Percentiles rank a stretch among this genome's conserved stretches.
Evolutionary conservation across 2,113 vertebrate genomes (phyloP).

Genomic region (Oreochromis spilurus): DNA sequence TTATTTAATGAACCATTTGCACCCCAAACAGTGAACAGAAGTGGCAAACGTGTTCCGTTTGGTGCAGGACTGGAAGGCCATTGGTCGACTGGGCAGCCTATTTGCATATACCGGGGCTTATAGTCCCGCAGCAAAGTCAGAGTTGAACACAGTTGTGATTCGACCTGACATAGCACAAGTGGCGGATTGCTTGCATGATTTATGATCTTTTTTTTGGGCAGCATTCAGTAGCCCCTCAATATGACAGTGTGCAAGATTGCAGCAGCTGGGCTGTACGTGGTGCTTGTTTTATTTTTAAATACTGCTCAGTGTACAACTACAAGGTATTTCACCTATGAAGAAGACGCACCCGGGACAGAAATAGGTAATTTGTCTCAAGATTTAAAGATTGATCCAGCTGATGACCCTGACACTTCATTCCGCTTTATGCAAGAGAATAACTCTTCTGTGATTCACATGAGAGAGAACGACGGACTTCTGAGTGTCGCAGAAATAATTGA

Average conservation of each 20-base stretch:
- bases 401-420: conserved; percentile 59
- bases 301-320: conserved; percentile 40
- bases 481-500: conserved; percentile 68
- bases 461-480: conserved; percentile 70
- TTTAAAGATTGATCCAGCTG: conserved; percentile 58
- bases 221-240: not conserved
- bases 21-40: not conserved
- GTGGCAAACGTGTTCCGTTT: conserved; percentile 60
- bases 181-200: not conserved
- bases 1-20: conserved; percentile 56
- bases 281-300: conserved; percentile 22
- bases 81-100: conserved; percentile 60
- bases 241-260: conserved; percentile 36
- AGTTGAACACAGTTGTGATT: not conserved
- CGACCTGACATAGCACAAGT: not conserved
- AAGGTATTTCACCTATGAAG: conserved; percentile 68
- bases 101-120: conserved; percentile 66
- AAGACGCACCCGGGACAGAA: conserved; percentile 59
- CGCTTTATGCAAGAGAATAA: conserved; percentile 67
- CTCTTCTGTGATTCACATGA: conserved; percentile 63
- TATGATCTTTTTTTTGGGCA: not conserved
- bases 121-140: conserved; percentile 27
- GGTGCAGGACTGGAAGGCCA: conserved; percentile 44
- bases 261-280: not conserved
- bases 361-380: conserved; percentile 65